Evolutionary conservation across 2,888 invertebrate genomes (phyloP).

Genomic region (Teinopalpus imperialis): DNA sequence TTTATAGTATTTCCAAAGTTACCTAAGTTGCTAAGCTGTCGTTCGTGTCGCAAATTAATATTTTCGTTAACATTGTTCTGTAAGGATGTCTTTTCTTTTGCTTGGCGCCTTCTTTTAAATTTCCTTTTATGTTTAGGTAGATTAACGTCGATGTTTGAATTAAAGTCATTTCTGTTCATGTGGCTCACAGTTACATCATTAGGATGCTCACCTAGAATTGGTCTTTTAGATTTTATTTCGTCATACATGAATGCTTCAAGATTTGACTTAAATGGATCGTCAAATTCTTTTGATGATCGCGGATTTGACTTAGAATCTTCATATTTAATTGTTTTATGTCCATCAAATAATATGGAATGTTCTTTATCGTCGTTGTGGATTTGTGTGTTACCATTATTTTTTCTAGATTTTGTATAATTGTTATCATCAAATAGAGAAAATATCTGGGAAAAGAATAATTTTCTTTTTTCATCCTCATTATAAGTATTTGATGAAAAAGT

Average conservation of each 20-base stretch:
- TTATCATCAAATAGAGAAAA: conserved; percentile 16
- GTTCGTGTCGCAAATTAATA: conserved; percentile 3
- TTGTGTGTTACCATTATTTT: neutral
- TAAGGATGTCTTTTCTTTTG: too few species aligned
- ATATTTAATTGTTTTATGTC: neutral
- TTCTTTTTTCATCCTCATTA: conserved; percentile 16
- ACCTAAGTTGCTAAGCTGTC: neutral
- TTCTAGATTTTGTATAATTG: neutral
- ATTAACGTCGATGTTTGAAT: neutral
- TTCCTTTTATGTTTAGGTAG: neutral
- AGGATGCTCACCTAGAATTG: too few species aligned
- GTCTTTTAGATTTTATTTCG: neutral
- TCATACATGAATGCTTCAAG: neutral
- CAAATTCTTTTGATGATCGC: neutral
- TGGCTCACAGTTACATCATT: too few species aligned
- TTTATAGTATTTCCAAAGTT: neutral
- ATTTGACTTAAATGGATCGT: neutral
- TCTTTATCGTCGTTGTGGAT: neutral
- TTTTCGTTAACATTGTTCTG: too few species aligned
- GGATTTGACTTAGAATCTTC: neutral
- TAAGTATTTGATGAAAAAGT: conserved; percentile 4
- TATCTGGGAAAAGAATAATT: conserved; percentile 13
- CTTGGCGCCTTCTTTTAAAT: conserved; percentile 1
- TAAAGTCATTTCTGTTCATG: too few species aligned
- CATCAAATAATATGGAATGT: neutral